Evolutionary conservation across 1,140 invertebrate species (phyloP).

Genomic region (Panagrolaimus sp.): DNA sequence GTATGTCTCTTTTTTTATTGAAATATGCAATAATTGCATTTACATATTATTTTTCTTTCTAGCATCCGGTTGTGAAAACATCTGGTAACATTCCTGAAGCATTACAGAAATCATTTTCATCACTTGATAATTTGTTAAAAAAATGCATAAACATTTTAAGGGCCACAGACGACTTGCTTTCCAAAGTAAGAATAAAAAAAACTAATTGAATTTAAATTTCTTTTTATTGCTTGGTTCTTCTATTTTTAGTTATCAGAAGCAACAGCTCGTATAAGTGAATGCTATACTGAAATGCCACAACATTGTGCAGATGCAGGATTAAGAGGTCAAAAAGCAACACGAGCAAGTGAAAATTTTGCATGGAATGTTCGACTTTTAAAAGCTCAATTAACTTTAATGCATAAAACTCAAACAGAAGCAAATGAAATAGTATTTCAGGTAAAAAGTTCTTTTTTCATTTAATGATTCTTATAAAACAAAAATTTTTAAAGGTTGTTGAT

Average conservation of each 20-base stretch:
- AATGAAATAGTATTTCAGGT: conserved; percentile 59
- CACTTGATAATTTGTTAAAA: conserved; percentile 45
- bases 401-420: conserved; percentile 59
- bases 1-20: background rate
- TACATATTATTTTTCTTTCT: conserved; percentile 9
- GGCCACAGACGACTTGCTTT: conserved; percentile 30
- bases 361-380: conserved; percentile 65
- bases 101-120: conserved; percentile 40
- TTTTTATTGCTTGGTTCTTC: conserved; percentile 58
- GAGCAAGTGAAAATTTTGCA: conserved; percentile 63
- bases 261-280: conserved; percentile 63
- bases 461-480: background rate
- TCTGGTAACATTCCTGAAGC: conserved; percentile 39
- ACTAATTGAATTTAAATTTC: conserved; percentile 61
- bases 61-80: conserved; percentile 31
- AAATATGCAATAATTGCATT: background rate
- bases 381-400: conserved; percentile 63
- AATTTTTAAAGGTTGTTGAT: conserved; percentile 39
- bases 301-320: conserved; percentile 60
- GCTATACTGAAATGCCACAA: conserved; percentile 62
- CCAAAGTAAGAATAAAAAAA: conserved; percentile 29
- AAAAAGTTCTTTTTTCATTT: conserved; percentile 19
- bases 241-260: conserved; percentile 62
- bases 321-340: conserved; percentile 62
- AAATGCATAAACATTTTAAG: conserved; percentile 48